These are phyloP conservation scores for Sycobia sp. DNA, from an alignment of 1,140 invertebrate genomes.

Conservation along the genomic window DNA sequence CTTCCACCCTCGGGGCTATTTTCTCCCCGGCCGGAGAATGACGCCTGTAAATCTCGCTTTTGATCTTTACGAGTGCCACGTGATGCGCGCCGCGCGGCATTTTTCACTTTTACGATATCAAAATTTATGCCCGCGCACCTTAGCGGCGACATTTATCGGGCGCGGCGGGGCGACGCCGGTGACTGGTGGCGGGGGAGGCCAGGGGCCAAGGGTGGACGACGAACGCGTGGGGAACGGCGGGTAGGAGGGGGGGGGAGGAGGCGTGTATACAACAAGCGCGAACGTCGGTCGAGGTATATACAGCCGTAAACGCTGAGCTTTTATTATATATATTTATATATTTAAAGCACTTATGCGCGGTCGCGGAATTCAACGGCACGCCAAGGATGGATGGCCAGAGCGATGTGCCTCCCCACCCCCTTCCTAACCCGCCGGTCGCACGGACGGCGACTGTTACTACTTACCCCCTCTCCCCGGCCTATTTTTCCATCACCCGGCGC, in stretches of 20 bases:
- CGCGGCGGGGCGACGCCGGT: background rate
- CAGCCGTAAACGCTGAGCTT: constrained; percentile 26
- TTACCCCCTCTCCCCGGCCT: background rate
- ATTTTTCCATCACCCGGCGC: too few relatives aligned
- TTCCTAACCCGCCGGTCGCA: constrained; percentile 8
- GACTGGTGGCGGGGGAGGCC: too few relatives aligned
- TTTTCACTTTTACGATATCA: constrained; percentile 37
- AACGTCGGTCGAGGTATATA: too few relatives aligned
- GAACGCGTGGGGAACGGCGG: too few relatives aligned
- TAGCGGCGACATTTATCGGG: constrained; percentile 26
- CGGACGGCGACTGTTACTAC: background rate
- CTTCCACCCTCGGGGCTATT: constrained; percentile 23
- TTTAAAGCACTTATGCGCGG: constrained; percentile 23
- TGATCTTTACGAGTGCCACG: constrained; percentile 26
- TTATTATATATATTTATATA: constrained; percentile 32
- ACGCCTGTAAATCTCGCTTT: constrained; percentile 32
- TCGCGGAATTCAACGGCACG: too few relatives aligned
- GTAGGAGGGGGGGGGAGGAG: too few relatives aligned
- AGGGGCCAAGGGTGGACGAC: too few relatives aligned
- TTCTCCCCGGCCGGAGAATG: constrained; percentile 36
- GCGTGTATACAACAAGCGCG: too few relatives aligned
- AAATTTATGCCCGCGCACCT: constrained; percentile 33
- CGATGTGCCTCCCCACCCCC: too few relatives aligned
- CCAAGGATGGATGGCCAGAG: too few relatives aligned
- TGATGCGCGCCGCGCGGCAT: constrained; percentile 14